Base-by-base conservation (phyloP, 2,113 vertebrate genomes). In the Bujurquina vittata region DNA sequence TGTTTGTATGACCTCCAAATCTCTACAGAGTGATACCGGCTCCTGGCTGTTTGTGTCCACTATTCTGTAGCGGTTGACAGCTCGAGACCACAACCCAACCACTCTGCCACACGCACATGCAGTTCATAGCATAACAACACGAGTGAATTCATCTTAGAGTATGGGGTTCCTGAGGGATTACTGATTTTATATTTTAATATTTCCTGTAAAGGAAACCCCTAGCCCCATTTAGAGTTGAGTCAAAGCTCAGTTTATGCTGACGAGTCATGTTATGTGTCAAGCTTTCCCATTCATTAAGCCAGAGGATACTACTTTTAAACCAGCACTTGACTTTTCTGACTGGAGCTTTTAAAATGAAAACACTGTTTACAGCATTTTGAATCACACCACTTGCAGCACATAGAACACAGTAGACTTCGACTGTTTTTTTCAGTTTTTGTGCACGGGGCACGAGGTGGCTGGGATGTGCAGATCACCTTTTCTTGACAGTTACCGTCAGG, bases 31-130 rank as follows among this genome's bases (percentile, higher is more conserved):
- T 94, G 91, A 87, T 33, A 69, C 93, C 63, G 91, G 95, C 95
- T 96, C 92, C 93, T 91, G 95, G 94, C 94, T 95, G 96, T 97
- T 96, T 96, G 96, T 92, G 90, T 95, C 96, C 97, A 97, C 97
- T 97, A 94, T 96, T 98, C 97, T 96, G 97, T 95, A 86, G 97
- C 77, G 97, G 97, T 98, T 98, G 97, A 98, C 97, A 89, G 96
- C 95, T 96, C 94, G 95, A 96, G 96, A 94, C 86, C 92, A 93
- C 94, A 88, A 89, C 95, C 94, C 95, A 95, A 84, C 94, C 95
- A 89, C 90, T 54, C 77, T 37, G 88, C 87, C 91, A 77, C 84
- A 61, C 92, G 89, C 94, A 93, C 79, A 74, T 55, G 22, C 72
- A 56, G 46, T 15, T 59, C 46, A 5, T 26, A 20, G 35, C 81